Base-by-base conservation (phyloP, 1,140 invertebrate species). In the Druon quercuslanigerum region DNA sequence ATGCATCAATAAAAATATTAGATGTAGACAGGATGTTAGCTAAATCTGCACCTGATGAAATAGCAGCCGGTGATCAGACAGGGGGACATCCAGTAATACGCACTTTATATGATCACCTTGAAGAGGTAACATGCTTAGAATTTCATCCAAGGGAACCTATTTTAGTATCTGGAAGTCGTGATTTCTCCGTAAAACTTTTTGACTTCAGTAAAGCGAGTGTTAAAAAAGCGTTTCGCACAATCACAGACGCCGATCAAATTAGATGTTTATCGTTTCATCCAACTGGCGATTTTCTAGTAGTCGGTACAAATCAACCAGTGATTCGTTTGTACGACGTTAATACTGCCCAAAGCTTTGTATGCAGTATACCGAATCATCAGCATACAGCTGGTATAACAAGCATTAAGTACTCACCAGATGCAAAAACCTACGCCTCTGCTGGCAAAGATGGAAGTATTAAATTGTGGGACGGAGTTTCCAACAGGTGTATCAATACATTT, bases 1-100 rank as follows among this genome's bases (percentile, higher is more conserved):
- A 99, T 92, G 97, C 98, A 6, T 99, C 98, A 79, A 99, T 99
- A 73, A 99, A 99, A 95, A 98, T 99, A 89, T 91, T 99, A 54
- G 98, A 99, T 90, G 98, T 99, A 2, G 98, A 99, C 86, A 93
- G 97, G 81, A 99, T 99, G 97, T 92, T 99, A 82, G 97, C 98
- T 0, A 99, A 99, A 87, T 96, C 96, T 3, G 96, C 96, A 8
- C 96, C 96, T 3, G 96, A 98, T 87, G 96, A 95, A 84, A 93
- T 95, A 85, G 95, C 95, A 81, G 94, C 94, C 16, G 93, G 96
- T 60, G 94, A 96, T 87, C 95, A 97, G 89, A 94, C 97, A 82
- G 96, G 98, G 86, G 97, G 97, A 0, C 98, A 99, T 92, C 99
- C 99, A 2, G 98, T 99, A 50, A 99, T 99, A 80, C 93, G 98